These are phyloP conservation scores for Macropis europaea DNA, from an alignment of 2,888 invertebrate genomes.

Conservation along the genomic window DNA sequence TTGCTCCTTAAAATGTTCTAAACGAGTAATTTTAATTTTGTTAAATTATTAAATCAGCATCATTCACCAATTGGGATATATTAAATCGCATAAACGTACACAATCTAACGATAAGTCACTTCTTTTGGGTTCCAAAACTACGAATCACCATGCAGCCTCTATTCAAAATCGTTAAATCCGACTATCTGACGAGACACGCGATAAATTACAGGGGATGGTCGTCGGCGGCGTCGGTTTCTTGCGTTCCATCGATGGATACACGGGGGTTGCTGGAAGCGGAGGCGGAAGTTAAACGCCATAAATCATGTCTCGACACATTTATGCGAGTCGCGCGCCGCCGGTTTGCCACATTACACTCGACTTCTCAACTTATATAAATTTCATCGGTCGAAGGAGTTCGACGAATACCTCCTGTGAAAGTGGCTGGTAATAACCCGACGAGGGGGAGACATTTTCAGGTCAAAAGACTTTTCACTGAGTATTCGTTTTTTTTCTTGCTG, in stretches of 20 bases:
- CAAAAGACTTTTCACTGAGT: not conserved
- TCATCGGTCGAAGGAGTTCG: conserved; percentile 50
- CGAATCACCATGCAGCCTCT: too few relatives aligned
- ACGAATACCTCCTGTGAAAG: conserved; percentile 30
- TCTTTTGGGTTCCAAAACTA: too few relatives aligned
- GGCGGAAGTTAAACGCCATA: conserved; percentile 59
- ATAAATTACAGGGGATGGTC: conserved; percentile 6
- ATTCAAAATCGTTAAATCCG: too few relatives aligned
- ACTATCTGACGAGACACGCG: not conserved
- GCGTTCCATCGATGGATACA: conserved; percentile 24
- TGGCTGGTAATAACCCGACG: conserved; percentile 34
- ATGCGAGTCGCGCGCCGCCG: conserved; percentile 67
- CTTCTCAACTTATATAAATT: conserved; percentile 69
- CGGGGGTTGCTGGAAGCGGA: conserved; percentile 42
- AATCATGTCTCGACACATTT: conserved; percentile 68
- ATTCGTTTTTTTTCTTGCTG: not conserved
- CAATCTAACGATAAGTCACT: too few relatives aligned
- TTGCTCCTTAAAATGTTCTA: too few relatives aligned
- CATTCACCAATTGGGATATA: too few relatives aligned
- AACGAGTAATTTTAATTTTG: too few relatives aligned
- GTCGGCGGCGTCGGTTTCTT: conserved; percentile 10
- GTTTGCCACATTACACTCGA: conserved; percentile 69
- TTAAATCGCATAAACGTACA: too few relatives aligned
- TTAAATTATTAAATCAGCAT: too few relatives aligned
- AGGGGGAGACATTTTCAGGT: conserved; percentile 40